Base-by-base conservation (phyloP, 2,888 invertebrate species). In the Cryptocheilus praepositus region DNA sequence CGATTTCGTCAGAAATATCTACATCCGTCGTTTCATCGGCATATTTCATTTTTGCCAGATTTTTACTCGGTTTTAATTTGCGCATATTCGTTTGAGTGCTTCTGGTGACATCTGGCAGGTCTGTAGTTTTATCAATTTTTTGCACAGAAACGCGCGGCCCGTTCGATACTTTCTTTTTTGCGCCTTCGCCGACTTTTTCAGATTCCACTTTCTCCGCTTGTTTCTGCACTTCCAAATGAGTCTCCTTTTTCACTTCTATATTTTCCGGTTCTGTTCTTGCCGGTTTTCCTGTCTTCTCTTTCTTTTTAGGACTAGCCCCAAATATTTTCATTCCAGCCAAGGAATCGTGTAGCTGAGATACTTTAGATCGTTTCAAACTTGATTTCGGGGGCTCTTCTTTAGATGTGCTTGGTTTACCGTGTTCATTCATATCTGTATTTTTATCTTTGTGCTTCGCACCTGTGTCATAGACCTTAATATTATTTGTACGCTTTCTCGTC, bases 291-390 rank as follows among this genome's bases (percentile, higher is more conserved):
- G 16, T n/a, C n/a, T 25, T 25, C 18, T 28, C 49, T 21, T 21
- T 22, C 11, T 57, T 22, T 46, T 68, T 61, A 16, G 56, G 49
- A 36, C 58, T 18, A 15, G 64, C 60, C n/a, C 70, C 71, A 44
- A 74, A 72, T 51, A 75, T 58, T 49, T 79, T 75, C 8, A 74
- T 65, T 45, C 77, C 76, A 16, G 77, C 72, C 13, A 75, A n/a
- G 4, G 79, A 61, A 54, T 81, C 76, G 53, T 70, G 56, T 15
- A 64, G 51, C 21, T 65, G 60, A 46, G 61, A 54, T 62, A 19
- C 36, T 45, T 21, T 67, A 52, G 36, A 43, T 3, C 19, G 19
- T 18, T 55, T 36, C 18, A 45, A 45, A 45, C 8, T 15, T 5
- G 25, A 25, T 5, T 2, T 25, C 5, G 2, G 3, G 3, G 2